Conservation (phyloP, 2,113 vertebrate genomes). For the Lucifuga dentata region DNA sequence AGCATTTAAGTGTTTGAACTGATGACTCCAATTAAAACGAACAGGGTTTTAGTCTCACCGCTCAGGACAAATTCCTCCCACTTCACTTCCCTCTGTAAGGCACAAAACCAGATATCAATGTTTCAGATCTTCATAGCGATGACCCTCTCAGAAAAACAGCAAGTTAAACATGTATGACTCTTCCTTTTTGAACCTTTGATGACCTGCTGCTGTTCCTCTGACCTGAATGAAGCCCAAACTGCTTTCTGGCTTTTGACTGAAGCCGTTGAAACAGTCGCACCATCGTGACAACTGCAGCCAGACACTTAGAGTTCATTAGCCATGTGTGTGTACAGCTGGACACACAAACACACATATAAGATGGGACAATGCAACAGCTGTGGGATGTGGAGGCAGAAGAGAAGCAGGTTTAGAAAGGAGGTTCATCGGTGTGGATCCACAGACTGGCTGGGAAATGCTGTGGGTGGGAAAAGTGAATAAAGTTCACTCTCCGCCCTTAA, state of each 20-base stretch:
- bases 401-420: slow-evolving; percentile 3
- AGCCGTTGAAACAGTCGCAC: slow-evolving; percentile 54
- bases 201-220: too few species aligned
- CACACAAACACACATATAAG: slow-evolving; percentile 59
- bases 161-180: too few species aligned
- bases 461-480: neutral
- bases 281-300: slow-evolving; percentile 66
- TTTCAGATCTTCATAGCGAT: too few species aligned
- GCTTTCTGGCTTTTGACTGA: slow-evolving; percentile 42
- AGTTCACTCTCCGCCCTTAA: too few species aligned
- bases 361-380: slow-evolving; percentile 56
- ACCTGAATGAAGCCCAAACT: slow-evolving; percentile 1
- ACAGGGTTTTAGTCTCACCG: too few species aligned
- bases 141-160: too few species aligned
- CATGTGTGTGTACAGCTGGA: slow-evolving; percentile 76
- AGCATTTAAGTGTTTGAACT: too few species aligned
- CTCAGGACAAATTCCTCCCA: too few species aligned
- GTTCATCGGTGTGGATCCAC: too few species aligned
- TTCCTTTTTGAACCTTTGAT: neutral
- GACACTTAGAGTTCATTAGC: slow-evolving; percentile 75
- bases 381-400: slow-evolving; percentile 24
- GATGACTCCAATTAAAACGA: too few species aligned
- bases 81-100: too few species aligned
- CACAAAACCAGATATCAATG: too few species aligned
- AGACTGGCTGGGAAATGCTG: neutral